These are phyloP conservation scores for Hemicrepidius hirtus DNA, from an alignment of 2,888 invertebrate genomes.

Conservation along the genomic window DNA sequence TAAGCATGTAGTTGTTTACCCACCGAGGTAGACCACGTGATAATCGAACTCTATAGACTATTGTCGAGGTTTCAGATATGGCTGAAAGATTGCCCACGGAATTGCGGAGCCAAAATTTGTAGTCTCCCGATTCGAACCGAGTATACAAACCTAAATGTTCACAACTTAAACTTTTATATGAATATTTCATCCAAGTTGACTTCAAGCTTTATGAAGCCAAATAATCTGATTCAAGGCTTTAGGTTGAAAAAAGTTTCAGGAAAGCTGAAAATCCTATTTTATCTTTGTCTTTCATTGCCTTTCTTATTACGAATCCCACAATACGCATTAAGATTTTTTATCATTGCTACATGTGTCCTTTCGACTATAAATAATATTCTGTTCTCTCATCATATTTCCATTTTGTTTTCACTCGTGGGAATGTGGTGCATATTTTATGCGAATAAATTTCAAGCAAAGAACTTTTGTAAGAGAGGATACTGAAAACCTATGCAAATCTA, in stretches of 20 bases:
- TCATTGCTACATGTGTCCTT: constrained; percentile 14
- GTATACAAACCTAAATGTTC: background rate
- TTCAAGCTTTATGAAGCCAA: background rate
- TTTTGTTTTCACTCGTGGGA: constrained; percentile 22
- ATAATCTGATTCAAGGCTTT: background rate
- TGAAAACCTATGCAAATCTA: constrained; percentile 41
- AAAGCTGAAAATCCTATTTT: background rate
- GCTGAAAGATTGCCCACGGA: too few species aligned
- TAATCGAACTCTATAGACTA: too few species aligned
- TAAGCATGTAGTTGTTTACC: too few species aligned
- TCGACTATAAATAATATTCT: constrained; percentile 27
- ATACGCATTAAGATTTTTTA: constrained; percentile 14
- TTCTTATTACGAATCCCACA: constrained; percentile 14
- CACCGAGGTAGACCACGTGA: too few species aligned
- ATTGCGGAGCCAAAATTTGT: too few species aligned
- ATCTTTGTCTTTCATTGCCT: background rate
- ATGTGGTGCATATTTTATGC: constrained; percentile 31
- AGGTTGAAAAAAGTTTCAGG: background rate
- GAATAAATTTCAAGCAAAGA: constrained; percentile 32
- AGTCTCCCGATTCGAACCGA: too few species aligned
- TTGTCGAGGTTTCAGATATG: too few species aligned
- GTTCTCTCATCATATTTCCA: constrained; percentile 30
- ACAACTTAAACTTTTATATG: background rate
- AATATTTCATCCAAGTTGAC: background rate
- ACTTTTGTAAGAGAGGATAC: constrained; percentile 17